These are phyloP conservation scores for Mesorhabditis spiculigera DNA, from an alignment of 2,888 invertebrate genomes.

Conservation along the genomic window DNA sequence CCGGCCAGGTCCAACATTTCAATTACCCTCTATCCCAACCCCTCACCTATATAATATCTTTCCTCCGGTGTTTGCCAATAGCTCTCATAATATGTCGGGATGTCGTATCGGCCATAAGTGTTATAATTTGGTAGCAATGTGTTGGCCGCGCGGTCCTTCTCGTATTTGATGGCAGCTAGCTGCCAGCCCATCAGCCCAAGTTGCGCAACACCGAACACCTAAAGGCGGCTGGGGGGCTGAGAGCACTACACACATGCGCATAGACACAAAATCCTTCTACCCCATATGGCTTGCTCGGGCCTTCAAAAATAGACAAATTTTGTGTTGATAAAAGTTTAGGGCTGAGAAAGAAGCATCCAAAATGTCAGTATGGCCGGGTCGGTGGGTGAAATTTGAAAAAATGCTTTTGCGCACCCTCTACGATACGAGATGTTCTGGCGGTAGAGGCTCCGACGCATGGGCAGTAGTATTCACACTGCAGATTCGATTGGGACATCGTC, in stretches of 20 bases:
- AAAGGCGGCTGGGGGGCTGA: slow-evolving; percentile 10
- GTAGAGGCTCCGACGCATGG: slow-evolving; percentile 56
- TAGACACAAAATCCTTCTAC: neutral
- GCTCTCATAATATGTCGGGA: slow-evolving; percentile 55
- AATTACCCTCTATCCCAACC: too few relatives aligned
- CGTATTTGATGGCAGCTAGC: slow-evolving; percentile 57
- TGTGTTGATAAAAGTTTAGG: too few relatives aligned
- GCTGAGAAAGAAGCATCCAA: too few relatives aligned
- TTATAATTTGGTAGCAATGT: slow-evolving; percentile 56
- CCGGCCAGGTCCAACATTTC: too few relatives aligned
- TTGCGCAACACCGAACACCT: slow-evolving; percentile 54
- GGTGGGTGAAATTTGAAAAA: neutral
- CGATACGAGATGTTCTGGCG: slow-evolving; percentile 47
- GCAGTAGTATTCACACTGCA: slow-evolving; percentile 55
- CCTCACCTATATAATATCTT: slow-evolving; percentile 43
- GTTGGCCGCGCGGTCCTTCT: slow-evolving; percentile 55
- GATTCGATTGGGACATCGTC: slow-evolving; percentile 54
- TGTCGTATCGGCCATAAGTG: slow-evolving; percentile 53
- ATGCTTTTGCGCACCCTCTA: slow-evolving; percentile 45
- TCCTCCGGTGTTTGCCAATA: slow-evolving; percentile 56
- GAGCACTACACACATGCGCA: neutral
- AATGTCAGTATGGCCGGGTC: too few relatives aligned
- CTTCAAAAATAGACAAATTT: neutral
- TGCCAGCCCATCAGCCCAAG: slow-evolving; percentile 58
- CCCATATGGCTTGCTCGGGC: slow-evolving; percentile 6